Evolutionary conservation across 2,113 vertebrate genomes (phyloP), one percentile per base, ranked within the genome.

Genomic region (Dicerorhinus sumatrensis): DNA sequence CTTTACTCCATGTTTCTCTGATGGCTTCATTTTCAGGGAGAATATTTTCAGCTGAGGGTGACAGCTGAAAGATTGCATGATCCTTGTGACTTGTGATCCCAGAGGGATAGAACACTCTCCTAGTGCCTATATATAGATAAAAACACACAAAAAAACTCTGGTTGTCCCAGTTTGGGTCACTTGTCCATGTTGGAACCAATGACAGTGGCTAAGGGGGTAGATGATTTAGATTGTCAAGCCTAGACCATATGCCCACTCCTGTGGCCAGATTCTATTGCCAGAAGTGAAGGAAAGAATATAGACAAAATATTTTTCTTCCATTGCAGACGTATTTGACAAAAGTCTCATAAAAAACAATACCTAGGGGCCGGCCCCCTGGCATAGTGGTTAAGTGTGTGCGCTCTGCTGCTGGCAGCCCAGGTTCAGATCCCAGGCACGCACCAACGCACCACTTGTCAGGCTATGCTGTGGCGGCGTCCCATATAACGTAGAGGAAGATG

Each of bases 301-400:
- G 25, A 75, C 60, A 85, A 86, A 65, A 51, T 89, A 76, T 31
- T 91, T 80, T 65, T 60, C 33, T 83, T 84, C 58, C 36, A 25
- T 10, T 87, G 51, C 5, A 91, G 83, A 69, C 23, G 58, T 89
- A 89, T 46, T 91, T 80, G n/a, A 75, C 23, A 72, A 80, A 80
- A 58, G 16, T 85, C 72, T 76, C 51, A 84, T 39, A 23, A 93
- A 80, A 89, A 95, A 56, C 60, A 88, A 46, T 75, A 94, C 18
- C 51, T 42, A 5, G 42, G 42, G 42, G 42, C 42, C 42, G 42
- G 42, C 42, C 42, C 42, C 42, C 42, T 42, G 42, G 42, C 42
- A 42, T 42, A 42, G 42, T 5, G 42, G 42, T 42, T 42, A 42
- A 42, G 42, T 42, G 42, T 42, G 42, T 42, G 42, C 42, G 42